Evolutionary conservation across 1,140 invertebrate genomes (phyloP).

Genomic region (Cardiocondyla obscurior): DNA sequence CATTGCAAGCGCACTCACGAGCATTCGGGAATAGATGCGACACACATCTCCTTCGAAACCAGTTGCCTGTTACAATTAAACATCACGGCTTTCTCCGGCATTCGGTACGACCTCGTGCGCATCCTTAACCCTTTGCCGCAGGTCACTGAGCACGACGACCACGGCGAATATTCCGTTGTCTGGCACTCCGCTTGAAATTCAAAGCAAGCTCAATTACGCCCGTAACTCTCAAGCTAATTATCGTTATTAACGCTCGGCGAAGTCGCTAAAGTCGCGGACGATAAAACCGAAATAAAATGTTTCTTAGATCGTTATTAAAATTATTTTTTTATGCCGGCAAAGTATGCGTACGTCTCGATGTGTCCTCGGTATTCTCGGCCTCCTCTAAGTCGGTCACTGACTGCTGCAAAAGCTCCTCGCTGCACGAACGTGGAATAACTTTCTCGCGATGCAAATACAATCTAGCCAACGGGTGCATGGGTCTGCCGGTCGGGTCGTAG

Average conservation of each 20-base stretch:
- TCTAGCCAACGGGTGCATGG: constrained; percentile 93
- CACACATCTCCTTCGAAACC: constrained; percentile 94
- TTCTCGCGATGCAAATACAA: constrained; percentile 89
- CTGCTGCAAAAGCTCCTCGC: constrained; percentile 86
- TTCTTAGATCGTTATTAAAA: neutral
- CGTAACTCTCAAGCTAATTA: neutral
- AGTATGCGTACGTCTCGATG: constrained; percentile 87
- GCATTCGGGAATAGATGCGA: constrained; percentile 89
- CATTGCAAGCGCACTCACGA: constrained; percentile 83
- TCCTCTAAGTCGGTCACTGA: constrained; percentile 85
- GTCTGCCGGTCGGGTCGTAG: constrained; percentile 90
- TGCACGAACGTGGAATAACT: constrained; percentile 89
- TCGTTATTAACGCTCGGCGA: neutral
- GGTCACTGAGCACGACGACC: constrained; percentile 92
- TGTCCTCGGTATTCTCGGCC: constrained; percentile 90
- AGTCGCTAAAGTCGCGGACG: neutral
- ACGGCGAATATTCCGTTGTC: constrained; percentile 89
- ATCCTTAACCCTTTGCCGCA: constrained; percentile 95
- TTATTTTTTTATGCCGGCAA: neutral
- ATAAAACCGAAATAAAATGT: neutral
- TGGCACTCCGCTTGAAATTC: constrained; percentile 88
- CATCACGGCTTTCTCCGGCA: constrained; percentile 91
- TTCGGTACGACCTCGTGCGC: constrained; percentile 89
- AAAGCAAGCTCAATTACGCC: neutral
- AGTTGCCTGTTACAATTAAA: constrained; percentile 92